These are phyloP conservation scores for Zeus faber DNA, from an alignment of 2,113 vertebrate genomes.

Conservation along the genomic window DNA sequence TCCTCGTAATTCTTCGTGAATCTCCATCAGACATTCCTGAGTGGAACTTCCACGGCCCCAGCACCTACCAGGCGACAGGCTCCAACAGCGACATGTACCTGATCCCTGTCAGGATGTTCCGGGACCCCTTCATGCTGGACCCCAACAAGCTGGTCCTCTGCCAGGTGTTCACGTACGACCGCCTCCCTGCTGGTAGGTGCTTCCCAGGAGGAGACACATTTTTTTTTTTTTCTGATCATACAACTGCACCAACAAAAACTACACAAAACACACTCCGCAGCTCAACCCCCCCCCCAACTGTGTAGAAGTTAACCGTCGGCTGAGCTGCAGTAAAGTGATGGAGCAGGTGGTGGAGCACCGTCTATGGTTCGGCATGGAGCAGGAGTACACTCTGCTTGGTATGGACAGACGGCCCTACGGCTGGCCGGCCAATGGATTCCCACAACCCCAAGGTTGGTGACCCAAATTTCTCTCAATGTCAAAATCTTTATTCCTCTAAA, in stretches of 20 bases:
- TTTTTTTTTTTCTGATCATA: neutral
- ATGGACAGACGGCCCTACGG: constrained; percentile 60
- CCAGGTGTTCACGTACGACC: constrained; percentile 78
- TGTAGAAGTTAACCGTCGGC: constrained; percentile 74
- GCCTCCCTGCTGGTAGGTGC: constrained; percentile 69
- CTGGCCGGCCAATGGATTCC: constrained; percentile 68
- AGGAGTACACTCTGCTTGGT: constrained; percentile 68
- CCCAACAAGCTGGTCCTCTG: constrained; percentile 78
- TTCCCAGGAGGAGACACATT: neutral
- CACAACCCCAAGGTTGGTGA: constrained; percentile 63
- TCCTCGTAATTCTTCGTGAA: neutral
- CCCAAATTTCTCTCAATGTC: no score
- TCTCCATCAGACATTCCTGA: constrained; percentile 69
- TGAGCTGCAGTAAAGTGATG: constrained; percentile 63
- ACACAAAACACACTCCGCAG: neutral
- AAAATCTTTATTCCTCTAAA: no score
- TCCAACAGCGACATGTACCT: constrained; percentile 88
- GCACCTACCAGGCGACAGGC: constrained; percentile 75
- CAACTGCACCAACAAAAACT: neutral
- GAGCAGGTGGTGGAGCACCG: constrained; percentile 52
- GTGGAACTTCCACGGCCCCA: constrained; percentile 78
- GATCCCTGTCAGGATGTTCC: constrained; percentile 70
- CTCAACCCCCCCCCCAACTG: neutral
- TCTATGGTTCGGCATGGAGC: constrained; percentile 75
- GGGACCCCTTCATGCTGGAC: constrained; percentile 74